Conservation (phyloP, 2,797 vertebrate species). For the Furcifer pardalis region DNA sequence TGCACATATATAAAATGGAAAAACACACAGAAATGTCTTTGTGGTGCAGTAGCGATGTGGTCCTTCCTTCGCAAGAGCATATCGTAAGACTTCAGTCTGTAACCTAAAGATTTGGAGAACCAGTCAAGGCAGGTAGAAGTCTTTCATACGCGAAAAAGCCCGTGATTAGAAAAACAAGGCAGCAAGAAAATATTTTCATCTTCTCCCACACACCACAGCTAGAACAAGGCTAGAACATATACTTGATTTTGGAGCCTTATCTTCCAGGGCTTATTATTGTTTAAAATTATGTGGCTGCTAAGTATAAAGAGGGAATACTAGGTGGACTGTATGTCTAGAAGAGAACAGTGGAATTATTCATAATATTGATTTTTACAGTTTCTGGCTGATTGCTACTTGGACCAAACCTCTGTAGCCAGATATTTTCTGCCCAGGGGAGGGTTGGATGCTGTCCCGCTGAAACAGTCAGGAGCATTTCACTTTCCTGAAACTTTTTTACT, state of each 20-base stretch:
- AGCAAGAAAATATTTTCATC: not conserved
- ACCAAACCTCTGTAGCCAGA: not conserved
- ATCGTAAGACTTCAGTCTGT: not conserved
- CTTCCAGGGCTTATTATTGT: not conserved
- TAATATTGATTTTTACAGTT: not conserved
- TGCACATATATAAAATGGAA: not conserved
- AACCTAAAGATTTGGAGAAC: not conserved
- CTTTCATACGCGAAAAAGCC: not conserved
- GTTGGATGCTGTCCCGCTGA: not conserved
- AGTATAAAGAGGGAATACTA: not conserved
- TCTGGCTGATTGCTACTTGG: not conserved
- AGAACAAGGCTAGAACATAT: not conserved
- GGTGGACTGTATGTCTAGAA: not conserved
- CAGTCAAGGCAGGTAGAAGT: not conserved
- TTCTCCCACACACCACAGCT: not conserved
- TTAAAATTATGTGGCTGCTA: not conserved
- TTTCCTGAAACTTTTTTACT: too few species aligned
- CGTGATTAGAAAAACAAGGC: not conserved
- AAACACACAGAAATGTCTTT: not conserved
- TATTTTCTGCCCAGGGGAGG: not conserved
- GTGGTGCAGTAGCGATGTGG: not conserved
- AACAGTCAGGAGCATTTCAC: not conserved
- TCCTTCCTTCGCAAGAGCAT: not conserved
- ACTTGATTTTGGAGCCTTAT: slow-evolving; percentile 7
- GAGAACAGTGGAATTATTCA: not conserved